phyloP scores from a whole-genome alignment of 2,113 vertebrate species.

The Opisthocomus hoazin region DNA sequence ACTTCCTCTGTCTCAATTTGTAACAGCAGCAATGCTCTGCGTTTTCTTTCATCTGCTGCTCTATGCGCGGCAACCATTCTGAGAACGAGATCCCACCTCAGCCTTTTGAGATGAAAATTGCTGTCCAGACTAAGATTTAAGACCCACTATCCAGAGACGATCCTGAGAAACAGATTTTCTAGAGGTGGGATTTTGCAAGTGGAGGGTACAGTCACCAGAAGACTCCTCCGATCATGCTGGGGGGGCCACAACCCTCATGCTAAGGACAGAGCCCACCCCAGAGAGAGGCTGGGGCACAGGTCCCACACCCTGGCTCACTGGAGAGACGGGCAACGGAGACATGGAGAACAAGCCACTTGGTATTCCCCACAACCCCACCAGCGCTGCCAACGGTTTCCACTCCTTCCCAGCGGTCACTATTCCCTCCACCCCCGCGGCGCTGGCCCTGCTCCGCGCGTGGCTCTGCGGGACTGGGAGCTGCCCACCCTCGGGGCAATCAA shows the following conservation, averaged over 20 bases:
- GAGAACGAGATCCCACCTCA: neutral
- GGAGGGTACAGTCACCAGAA: neutral
- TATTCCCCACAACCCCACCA: neutral
- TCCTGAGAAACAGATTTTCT: neutral
- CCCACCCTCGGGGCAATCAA: neutral
- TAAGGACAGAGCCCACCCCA: neutral
- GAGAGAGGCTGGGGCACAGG: accelerated
- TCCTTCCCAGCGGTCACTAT: neutral
- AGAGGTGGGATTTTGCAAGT: neutral
- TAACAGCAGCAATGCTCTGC: neutral
- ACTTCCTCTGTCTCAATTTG: too few relatives aligned
- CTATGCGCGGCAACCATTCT: neutral
- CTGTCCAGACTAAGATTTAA: neutral
- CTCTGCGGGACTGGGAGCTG: neutral
- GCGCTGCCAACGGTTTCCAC: neutral
- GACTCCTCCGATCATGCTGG: neutral
- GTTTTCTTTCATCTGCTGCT: neutral
- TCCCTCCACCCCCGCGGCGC: neutral
- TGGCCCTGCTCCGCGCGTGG: neutral
- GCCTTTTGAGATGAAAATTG: neutral
- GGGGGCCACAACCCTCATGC: accelerated
- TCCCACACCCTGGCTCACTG: neutral
- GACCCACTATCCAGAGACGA: neutral
- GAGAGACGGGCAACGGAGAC: neutral
- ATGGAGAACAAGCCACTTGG: neutral